A percentile compares a stretch with the other conserved stretches of the same genome.
Conservation (phyloP, 2,888 invertebrate species). For the Acleris sparsana region DNA sequence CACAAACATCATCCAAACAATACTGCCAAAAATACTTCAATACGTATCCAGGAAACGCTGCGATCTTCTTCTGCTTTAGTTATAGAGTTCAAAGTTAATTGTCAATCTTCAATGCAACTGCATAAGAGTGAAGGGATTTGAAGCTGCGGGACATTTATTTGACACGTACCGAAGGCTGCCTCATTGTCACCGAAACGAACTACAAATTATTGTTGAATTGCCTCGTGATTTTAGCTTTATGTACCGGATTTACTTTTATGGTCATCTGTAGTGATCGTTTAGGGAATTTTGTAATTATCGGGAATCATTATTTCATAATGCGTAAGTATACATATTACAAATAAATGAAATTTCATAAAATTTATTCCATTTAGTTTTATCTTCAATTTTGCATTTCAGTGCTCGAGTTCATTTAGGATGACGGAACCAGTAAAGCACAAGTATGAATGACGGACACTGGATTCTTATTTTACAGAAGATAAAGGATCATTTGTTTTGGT, state of each 20-base stretch:
- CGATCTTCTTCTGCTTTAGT: slow-evolving; percentile 12
- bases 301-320: neutral
- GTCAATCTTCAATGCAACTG: slow-evolving; percentile 7
- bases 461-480: too few relatives aligned
- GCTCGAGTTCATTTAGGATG: too few relatives aligned
- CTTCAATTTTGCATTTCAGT: too few relatives aligned
- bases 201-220: slow-evolving; percentile 52
- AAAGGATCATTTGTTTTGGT: too few relatives aligned
- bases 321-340: too few relatives aligned
- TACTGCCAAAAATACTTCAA: slow-evolving; percentile 41
- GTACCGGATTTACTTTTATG: slow-evolving; percentile 61
- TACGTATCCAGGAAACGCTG: neutral
- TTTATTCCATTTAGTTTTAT: too few relatives aligned
- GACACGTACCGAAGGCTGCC: slow-evolving; percentile 68
- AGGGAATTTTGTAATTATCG: slow-evolving; percentile 1
- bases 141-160: slow-evolving; percentile 70
- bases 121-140: slow-evolving; percentile 45
- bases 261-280: slow-evolving; percentile 31
- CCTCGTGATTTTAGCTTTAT: slow-evolving; percentile 63
- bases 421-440: too few relatives aligned
- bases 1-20: slow-evolving; percentile 67
- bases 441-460: too few relatives aligned
- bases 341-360: too few relatives aligned
- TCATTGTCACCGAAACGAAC: slow-evolving; percentile 52
- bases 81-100: slow-evolving; percentile 44